Evolutionary conservation across 2,888 invertebrate species (phyloP).

Genomic region (Chironomus tentans): DNA sequence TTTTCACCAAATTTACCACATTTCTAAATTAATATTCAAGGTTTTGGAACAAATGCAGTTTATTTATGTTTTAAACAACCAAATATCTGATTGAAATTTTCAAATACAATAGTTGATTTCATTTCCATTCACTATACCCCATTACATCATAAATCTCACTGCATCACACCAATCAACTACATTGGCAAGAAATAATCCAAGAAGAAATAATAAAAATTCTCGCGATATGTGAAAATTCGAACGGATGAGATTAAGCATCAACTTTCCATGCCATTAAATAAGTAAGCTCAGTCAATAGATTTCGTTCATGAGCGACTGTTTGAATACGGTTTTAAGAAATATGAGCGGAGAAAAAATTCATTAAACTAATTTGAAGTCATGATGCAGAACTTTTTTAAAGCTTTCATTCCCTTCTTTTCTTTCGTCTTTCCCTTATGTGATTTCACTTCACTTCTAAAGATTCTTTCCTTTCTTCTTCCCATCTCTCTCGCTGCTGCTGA

Average conservation of each 20-base stretch:
- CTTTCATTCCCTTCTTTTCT: background rate
- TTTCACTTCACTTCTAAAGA: background rate
- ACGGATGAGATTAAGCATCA: background rate
- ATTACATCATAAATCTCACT: no score
- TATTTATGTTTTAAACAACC: no score
- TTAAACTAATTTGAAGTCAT: constrained; percentile 17
- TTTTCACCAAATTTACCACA: no score
- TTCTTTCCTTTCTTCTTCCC: constrained; percentile 1
- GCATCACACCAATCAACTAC: no score
- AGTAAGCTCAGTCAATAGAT: background rate
- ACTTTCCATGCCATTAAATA: background rate
- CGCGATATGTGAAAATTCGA: no score
- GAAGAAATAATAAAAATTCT: no score
- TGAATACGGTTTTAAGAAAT: background rate
- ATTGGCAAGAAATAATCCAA: no score
- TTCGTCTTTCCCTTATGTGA: background rate
- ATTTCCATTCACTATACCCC: no score
- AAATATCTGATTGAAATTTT: no score
- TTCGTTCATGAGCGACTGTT: background rate
- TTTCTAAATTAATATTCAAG: no score
- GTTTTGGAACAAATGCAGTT: no score
- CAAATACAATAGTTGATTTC: no score
- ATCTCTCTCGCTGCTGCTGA: background rate
- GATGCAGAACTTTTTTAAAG: constrained; percentile 18
- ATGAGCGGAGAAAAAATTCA: constrained; percentile 2